Evolutionary conservation across 2,113 vertebrate species (phyloP), one percentile per base, ranked within the genome.

Genomic region (Silurus asotus): DNA sequence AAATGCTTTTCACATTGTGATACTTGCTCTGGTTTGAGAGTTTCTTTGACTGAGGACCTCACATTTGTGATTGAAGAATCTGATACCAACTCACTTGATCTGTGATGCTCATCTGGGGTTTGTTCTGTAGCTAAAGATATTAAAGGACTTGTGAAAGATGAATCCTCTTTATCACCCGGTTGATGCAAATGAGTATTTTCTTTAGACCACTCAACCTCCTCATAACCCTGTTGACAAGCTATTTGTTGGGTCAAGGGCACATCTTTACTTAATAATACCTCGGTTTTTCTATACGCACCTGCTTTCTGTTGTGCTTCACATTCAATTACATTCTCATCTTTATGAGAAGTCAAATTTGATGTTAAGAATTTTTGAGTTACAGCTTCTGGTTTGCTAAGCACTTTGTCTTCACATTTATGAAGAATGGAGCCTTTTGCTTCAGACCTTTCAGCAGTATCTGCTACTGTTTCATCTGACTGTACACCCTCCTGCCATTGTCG

Each of bases 401-500:
- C 65, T 56, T 51, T 76, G 37, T 55, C 82, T 72, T 82, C 82
- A 64, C 59, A 48, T 59, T 87, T 65, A 48, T 82, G 53, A 75
- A 56, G 62, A 87, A 28, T 11, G 53, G 84, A 11, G 10, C 37
- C 62, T 85, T 89, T 89, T 56, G 78, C 51, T 19, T 89, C 84
- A 76, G 86, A 81, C 79, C 84, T 84, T 77, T 90, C 89, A 61
- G 89, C 78, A 5, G 88, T 77, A 88, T 90, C 88, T 70, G 90
- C 85, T 56, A 92, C 91, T 84, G 89, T 84, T 76, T 92, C 84
- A 76, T 88, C 88, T 89, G 91, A 90, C 17, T 86, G 88, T 61
- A 89, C 90, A 3, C 90, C 92, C 81, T 95, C 90, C 86, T 94
- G 93, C 94, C 94, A 94, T 88, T 94, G 93, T 75, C 88, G 88